Conservation (phyloP, 64 coral and sea anemone species). For the Orbicella faveolata region DNA sequence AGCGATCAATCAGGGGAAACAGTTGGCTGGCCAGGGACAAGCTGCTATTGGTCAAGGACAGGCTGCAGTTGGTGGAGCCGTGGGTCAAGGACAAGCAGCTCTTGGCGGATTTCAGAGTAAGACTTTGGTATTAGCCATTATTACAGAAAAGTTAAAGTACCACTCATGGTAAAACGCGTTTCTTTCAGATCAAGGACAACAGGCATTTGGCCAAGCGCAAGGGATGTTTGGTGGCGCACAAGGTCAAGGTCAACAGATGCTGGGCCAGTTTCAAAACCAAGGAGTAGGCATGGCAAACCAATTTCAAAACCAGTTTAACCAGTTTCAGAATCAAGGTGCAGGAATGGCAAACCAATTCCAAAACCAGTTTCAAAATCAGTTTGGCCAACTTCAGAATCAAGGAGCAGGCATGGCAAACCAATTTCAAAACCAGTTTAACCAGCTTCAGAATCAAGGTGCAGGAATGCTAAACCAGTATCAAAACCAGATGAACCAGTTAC, state of each 20-base stretch:
- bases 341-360: constrained; percentile 27
- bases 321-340: constrained; percentile 48
- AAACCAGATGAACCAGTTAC: constrained; percentile 16
- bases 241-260: constrained; percentile 54
- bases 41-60: constrained; percentile 58
- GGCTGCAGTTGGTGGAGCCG: constrained; percentile 31
- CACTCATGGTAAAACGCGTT: neutral
- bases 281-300: constrained; percentile 35
- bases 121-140: neutral
- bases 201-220: constrained; percentile 48
- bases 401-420: constrained; percentile 46
- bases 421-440: constrained; percentile 25
- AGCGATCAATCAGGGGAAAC: constrained; percentile 48
- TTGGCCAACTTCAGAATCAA: constrained; percentile 41
- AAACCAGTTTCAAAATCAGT: constrained; percentile 28
- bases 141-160: neutral
- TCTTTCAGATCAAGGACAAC: constrained; percentile 53
- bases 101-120: constrained; percentile 61
- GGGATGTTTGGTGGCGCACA: constrained; percentile 45
- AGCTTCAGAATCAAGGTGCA: constrained; percentile 64
- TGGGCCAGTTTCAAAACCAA: constrained; percentile 16
- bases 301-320: constrained; percentile 29
- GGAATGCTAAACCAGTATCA: constrained; percentile 39
- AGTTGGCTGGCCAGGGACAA: constrained; percentile 46
- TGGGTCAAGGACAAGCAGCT: constrained; percentile 66